A percentile compares a stretch with the other conserved stretches of the same genome.
phyloP scores from a whole-genome alignment of 53 echinoderm and acorn worm species.

The Apostichopus leukothele region DNA sequence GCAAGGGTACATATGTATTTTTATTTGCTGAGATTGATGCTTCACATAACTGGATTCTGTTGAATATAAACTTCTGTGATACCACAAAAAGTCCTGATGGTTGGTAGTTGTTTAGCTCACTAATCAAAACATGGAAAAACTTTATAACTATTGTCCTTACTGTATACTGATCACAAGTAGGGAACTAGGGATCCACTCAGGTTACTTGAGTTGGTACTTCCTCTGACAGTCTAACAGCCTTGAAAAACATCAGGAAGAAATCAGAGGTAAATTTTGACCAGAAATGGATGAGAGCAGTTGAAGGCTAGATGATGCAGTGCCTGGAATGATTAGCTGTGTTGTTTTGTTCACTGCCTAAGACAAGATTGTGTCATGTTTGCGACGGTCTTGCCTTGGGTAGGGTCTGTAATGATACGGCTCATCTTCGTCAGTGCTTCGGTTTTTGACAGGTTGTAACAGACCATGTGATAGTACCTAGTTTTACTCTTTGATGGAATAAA shows the following conservation, averaged over 20 bases:
- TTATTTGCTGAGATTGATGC: background rate
- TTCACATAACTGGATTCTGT: background rate
- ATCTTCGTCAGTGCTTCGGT: constrained; percentile 1
- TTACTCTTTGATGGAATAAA: too few species aligned
- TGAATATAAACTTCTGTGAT: background rate
- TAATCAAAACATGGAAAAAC: too few species aligned
- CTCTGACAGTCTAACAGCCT: background rate
- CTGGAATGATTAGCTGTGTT: constrained; percentile 17
- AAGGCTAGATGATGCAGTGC: background rate
- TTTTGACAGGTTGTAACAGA: background rate
- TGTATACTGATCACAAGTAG: too few species aligned
- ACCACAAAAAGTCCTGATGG: background rate
- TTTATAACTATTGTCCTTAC: too few species aligned
- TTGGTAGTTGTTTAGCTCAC: too few species aligned
- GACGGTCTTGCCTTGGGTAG: constrained; percentile 39
- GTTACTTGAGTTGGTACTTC: too few species aligned
- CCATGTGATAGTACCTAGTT: background rate
- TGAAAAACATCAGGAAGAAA: background rate
- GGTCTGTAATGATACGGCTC: constrained; percentile 39
- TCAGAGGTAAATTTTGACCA: background rate
- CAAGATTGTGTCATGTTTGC: constrained; percentile 36
- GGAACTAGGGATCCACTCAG: too few species aligned
- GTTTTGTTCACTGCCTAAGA: constrained; percentile 40
- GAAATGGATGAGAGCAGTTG: background rate
- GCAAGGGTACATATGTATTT: background rate